Evolutionary conservation across 1,140 invertebrate species (phyloP).

Genomic region (Ganaspis sp.): DNA sequence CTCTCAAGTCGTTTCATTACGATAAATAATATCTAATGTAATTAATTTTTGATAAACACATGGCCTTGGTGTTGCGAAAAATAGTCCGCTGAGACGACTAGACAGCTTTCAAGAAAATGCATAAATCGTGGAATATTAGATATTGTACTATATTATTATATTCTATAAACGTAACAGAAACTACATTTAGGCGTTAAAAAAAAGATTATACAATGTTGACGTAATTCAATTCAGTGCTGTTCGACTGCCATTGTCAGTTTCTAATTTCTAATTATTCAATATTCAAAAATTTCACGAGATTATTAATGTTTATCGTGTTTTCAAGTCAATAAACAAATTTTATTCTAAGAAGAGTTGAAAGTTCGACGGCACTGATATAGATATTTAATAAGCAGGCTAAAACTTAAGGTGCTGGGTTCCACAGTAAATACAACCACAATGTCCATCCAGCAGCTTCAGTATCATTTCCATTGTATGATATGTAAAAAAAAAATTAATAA

Average conservation of each 20-base stretch:
- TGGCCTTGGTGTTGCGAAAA: constrained; percentile 52
- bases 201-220: constrained; percentile 61
- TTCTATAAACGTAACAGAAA: constrained; percentile 67
- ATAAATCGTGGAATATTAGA: constrained; percentile 72
- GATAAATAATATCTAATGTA: constrained; percentile 45
- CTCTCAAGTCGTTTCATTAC: constrained; percentile 48
- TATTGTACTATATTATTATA: constrained; percentile 71
- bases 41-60: constrained; percentile 51
- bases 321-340: constrained; percentile 6
- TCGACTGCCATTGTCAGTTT: not conserved
- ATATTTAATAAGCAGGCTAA: constrained; percentile 55
- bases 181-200: constrained; percentile 67
- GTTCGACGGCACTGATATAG: constrained; percentile 14
- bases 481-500: constrained; percentile 71
- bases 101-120: constrained; percentile 62
- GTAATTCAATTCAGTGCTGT: constrained; percentile 42
- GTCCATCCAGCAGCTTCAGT: constrained; percentile 70
- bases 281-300: not conserved
- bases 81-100: constrained; percentile 40
- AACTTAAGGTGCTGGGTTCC: constrained; percentile 59
- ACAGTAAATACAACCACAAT: constrained; percentile 47
- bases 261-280: not conserved
- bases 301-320: constrained; percentile 14
- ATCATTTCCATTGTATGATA: constrained; percentile 76
- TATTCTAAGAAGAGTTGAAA: constrained; percentile 1